Evolutionary conservation across 2,113 vertebrate species (phyloP).

Genomic region (Pungitius pungitius): DNA sequence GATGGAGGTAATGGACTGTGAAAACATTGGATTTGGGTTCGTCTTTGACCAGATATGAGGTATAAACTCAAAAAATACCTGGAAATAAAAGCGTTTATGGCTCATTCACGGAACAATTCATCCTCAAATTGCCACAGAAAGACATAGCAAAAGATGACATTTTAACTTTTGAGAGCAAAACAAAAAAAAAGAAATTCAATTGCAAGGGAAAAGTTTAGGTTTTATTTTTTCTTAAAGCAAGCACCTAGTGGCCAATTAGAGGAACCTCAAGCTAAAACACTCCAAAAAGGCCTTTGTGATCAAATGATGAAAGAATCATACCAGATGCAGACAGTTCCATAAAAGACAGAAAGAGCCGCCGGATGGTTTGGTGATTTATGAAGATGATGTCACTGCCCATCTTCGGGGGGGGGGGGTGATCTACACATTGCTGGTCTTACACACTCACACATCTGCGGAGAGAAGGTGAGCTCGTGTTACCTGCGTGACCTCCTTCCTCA

Average conservation of each 20-base stretch:
- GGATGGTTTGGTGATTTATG: background rate
- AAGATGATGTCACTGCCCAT: background rate
- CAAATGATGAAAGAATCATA: background rate
- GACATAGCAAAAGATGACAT: background rate
- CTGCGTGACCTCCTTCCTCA: slow-evolving; percentile 97
- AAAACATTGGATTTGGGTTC: background rate
- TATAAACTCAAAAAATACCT: background rate
- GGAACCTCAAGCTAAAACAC: background rate
- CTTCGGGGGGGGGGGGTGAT: background rate
- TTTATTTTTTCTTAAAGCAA: background rate
- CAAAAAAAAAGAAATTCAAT: no score
- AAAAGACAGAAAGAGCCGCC: background rate
- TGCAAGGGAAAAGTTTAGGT: background rate
- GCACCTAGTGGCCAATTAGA: background rate
- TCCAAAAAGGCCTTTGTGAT: background rate
- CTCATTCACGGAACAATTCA: background rate
- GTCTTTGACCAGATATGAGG: background rate
- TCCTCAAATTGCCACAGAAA: background rate
- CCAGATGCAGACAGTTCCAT: background rate
- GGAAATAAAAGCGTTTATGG: background rate
- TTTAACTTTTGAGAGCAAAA: background rate
- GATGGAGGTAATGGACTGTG: background rate
- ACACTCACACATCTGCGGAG: background rate
- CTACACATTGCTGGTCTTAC: background rate
- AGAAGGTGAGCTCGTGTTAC: slow-evolving; percentile 65